phyloP scores from a whole-genome alignment of 2,888 invertebrate genomes.

The Endotricha flammealis region DNA sequence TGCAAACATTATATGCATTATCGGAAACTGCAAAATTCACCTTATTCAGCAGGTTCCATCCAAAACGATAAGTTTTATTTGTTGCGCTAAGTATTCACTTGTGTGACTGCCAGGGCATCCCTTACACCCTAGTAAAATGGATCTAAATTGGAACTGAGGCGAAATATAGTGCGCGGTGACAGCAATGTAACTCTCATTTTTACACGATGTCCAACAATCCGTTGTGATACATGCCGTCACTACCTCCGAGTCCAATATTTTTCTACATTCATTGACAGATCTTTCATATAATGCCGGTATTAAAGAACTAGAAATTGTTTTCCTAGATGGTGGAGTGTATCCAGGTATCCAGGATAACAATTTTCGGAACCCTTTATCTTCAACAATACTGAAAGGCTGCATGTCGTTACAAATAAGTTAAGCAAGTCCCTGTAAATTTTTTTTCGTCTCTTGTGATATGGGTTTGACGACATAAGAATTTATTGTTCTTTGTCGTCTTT shows the following conservation, averaged over 20 bases:
- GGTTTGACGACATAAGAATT: neutral
- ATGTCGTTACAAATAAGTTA: slow-evolving; percentile 10
- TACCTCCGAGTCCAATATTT: slow-evolving; percentile 6
- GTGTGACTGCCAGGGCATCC: slow-evolving; percentile 14
- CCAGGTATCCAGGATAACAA: slow-evolving; percentile 5
- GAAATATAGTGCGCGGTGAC: slow-evolving; percentile 17
- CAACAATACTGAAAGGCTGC: slow-evolving; percentile 11
- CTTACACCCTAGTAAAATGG: slow-evolving; percentile 15
- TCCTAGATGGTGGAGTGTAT: slow-evolving; percentile 5
- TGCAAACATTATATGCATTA: slow-evolving; percentile 19
- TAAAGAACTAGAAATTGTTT: slow-evolving; percentile 7
- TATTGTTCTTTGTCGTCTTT: slow-evolving; percentile 7
- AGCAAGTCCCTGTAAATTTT: slow-evolving; percentile 11
- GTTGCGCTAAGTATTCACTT: slow-evolving; percentile 24
- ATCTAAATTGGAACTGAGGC: slow-evolving; percentile 13
- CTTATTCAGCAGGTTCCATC: slow-evolving; percentile 11
- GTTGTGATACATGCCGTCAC: slow-evolving; percentile 16
- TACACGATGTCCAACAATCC: slow-evolving; percentile 17
- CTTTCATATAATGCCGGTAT: slow-evolving; percentile 12
- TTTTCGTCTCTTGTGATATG: slow-evolving; percentile 3
- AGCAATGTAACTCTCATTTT: slow-evolving; percentile 17
- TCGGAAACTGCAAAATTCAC: slow-evolving; percentile 11
- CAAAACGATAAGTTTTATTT: slow-evolving; percentile 10
- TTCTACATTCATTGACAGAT: slow-evolving; percentile 8
- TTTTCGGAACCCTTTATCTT: slow-evolving; percentile 8